A percentile compares a stretch with the other conserved stretches of the same genome.
Evolutionary conservation across 2,888 invertebrate species (phyloP).

Genomic region (Dione juno): DNA sequence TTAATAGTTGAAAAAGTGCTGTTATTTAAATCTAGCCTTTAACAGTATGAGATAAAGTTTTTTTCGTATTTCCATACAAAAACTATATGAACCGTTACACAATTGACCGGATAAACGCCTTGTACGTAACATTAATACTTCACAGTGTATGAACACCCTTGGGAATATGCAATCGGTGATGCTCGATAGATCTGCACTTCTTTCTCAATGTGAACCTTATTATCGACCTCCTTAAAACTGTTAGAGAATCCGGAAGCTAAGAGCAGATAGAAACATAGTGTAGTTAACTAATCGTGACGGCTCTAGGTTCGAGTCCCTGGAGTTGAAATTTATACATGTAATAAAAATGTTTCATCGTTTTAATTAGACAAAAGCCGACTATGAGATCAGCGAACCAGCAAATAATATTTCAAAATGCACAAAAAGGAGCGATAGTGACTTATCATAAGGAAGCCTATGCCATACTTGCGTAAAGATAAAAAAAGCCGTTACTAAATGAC

Average conservation of each 20-base stretch:
- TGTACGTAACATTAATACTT: slow-evolving; percentile 36
- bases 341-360: not conserved
- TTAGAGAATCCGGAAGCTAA: slow-evolving; percentile 9
- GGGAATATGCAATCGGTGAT: slow-evolving; percentile 27
- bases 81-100: slow-evolving; percentile 33
- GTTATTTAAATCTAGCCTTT: slow-evolving; percentile 1
- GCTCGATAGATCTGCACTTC: slow-evolving; percentile 19
- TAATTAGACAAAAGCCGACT: slow-evolving; percentile 9
- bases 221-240: slow-evolving; percentile 1
- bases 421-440: not conserved
- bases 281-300: slow-evolving; percentile 14
- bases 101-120: slow-evolving; percentile 33
- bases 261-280: not conserved
- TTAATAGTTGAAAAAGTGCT: not conserved
- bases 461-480: not conserved
- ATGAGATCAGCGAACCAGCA: not conserved
- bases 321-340: not conserved
- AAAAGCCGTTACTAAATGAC: not conserved
- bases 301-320: not conserved
- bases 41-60: not conserved
- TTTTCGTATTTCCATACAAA: not conserved
- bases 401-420: not conserved
- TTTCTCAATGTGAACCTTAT: slow-evolving; percentile 12
- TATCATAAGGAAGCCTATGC: not conserved
- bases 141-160: slow-evolving; percentile 37